These are phyloP conservation scores for Daubentonia madagascariensis DNA, from an alignment of 2,113 vertebrate genomes.

Conservation along the genomic window DNA sequence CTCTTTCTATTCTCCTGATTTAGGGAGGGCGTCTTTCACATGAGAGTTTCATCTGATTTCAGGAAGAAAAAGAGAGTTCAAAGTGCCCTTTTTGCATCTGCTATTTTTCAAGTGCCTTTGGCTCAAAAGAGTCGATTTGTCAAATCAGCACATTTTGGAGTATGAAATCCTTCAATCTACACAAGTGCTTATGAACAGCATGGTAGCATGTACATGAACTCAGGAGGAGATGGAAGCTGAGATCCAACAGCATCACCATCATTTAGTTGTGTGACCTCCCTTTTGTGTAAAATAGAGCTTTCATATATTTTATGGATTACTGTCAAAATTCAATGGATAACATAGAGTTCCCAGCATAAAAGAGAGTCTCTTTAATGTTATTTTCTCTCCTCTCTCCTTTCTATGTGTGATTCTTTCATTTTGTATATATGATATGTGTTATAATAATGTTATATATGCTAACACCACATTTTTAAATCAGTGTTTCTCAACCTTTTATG, in stretches of 20 bases:
- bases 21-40: background rate
- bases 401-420: background rate
- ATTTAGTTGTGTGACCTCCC: background rate
- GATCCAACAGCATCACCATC: background rate
- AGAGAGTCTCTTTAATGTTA: background rate
- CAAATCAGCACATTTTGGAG: background rate
- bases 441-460: background rate
- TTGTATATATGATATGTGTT: background rate
- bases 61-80: background rate
- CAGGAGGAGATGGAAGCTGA: background rate
- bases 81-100: background rate
- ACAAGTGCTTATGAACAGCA: background rate
- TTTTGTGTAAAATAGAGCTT: background rate
- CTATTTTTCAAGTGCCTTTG: background rate
- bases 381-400: background rate
- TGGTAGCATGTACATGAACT: background rate
- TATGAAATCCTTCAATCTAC: background rate
- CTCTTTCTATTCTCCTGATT: background rate
- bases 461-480: background rate
- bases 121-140: background rate
- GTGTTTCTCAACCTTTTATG: background rate
- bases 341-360: background rate
- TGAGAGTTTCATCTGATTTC: background rate
- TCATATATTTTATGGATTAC: background rate
- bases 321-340: background rate